Evolutionary conservation across 2,888 invertebrate genomes (phyloP).

Genomic region (Meteorus colon): DNA sequence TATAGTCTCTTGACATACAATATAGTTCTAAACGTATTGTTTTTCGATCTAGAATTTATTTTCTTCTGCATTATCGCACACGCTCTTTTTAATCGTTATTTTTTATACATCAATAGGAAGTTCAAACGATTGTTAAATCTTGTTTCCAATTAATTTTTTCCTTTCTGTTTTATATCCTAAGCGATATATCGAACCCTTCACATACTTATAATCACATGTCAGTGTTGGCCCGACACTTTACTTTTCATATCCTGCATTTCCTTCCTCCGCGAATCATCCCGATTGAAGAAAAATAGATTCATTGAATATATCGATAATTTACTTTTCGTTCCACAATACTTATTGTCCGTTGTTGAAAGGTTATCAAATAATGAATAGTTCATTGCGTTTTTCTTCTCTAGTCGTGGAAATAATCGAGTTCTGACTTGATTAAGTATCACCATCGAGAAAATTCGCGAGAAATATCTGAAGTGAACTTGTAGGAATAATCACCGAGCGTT

Average conservation of each 20-base stretch:
- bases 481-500: background rate
- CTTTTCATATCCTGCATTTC: background rate
- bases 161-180: background rate
- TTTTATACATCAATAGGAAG: slow-evolving; percentile 12
- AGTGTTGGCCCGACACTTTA: slow-evolving; percentile 19
- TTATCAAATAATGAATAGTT: background rate
- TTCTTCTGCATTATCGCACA: background rate
- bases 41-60: slow-evolving; percentile 19
- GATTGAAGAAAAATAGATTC: slow-evolving; percentile 30
- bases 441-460: slow-evolving; percentile 26
- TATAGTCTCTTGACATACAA: slow-evolving; percentile 36
- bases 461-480: slow-evolving; percentile 5
- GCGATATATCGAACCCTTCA: slow-evolving; percentile 2
- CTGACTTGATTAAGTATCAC: background rate
- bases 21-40: slow-evolving; percentile 34
- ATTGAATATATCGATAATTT: slow-evolving; percentile 2
- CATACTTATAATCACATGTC: background rate
- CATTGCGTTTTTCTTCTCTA: slow-evolving; percentile 32
- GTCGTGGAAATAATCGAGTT: background rate
- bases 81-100: slow-evolving; percentile 9
- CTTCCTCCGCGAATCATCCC: slow-evolving; percentile 19
- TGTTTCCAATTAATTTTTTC: slow-evolving; percentile 2
- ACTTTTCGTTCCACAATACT: background rate
- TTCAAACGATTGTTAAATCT: background rate
- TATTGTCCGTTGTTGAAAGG: slow-evolving; percentile 10